A percentile compares a stretch with the other conserved stretches of the same genome.
Conservation (phyloP, 2,797 vertebrate genomes). For the Eospalax fontanierii region DNA sequence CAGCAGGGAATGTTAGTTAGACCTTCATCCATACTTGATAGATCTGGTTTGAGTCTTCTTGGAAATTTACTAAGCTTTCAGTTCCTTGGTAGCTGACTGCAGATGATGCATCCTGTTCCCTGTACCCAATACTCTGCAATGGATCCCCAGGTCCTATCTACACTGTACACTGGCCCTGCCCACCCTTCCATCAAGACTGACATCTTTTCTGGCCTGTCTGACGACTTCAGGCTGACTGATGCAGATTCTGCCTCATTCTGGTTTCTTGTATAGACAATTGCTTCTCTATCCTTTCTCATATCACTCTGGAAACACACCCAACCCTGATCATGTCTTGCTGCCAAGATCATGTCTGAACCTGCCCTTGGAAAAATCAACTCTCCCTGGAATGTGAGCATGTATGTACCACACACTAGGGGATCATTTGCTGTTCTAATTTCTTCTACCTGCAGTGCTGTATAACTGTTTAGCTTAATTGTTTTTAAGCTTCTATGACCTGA, state of each 20-base stretch:
- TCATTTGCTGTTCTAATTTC: background rate
- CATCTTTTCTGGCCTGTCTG: slow-evolving; percentile 10
- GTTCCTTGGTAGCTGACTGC: background rate
- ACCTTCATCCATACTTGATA: background rate
- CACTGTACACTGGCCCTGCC: background rate
- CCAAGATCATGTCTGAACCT: too few relatives aligned
- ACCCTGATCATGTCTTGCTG: background rate
- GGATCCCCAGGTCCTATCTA: background rate
- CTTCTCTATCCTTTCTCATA: background rate
- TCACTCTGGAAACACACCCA: background rate
- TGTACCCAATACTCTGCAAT: background rate
- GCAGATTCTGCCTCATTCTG: background rate
- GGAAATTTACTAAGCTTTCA: slow-evolving; percentile 11
- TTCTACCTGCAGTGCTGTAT: background rate
- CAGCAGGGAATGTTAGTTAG: background rate
- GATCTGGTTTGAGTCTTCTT: background rate
- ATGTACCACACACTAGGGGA: too few relatives aligned
- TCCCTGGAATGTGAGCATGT: background rate
- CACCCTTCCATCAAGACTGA: background rate
- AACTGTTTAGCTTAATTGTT: background rate
- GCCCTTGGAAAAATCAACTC: too few relatives aligned
- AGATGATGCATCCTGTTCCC: background rate
- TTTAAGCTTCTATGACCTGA: background rate
- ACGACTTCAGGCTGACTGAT: background rate
- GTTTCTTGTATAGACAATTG: background rate